Evolutionary conservation across 2,797 vertebrate species (phyloP).

Genomic region (Uromys caudimaculatus): DNA sequence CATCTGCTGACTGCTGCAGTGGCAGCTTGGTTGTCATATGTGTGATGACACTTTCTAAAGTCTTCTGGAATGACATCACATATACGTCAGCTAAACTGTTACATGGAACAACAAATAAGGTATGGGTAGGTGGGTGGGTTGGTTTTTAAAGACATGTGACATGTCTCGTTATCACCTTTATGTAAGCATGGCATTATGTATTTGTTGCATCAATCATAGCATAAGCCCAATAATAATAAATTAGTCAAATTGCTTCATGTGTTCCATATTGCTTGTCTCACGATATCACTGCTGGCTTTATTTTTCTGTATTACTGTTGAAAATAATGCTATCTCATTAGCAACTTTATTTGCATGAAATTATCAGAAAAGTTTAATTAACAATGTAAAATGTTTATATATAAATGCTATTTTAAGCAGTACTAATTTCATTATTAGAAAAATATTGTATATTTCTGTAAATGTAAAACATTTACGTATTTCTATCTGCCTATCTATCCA

Average conservation of each 20-base stretch:
- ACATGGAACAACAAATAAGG: constrained; percentile 90
- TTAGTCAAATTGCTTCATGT: neutral
- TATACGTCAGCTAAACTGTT: constrained; percentile 99
- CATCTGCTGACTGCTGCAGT: constrained; percentile 66
- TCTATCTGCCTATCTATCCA: neutral
- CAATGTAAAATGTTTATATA: constrained; percentile 9
- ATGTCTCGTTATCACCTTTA: neutral
- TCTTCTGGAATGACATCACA: constrained; percentile 99
- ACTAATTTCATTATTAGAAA: constrained; percentile 9
- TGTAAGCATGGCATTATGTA: neutral
- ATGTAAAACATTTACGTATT: neutral
- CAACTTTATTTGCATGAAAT: constrained; percentile 27
- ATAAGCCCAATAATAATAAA: neutral
- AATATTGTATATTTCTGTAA: neutral
- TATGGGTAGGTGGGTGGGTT: neutral
- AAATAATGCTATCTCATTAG: constrained; percentile 4
- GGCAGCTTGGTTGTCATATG: constrained; percentile 98
- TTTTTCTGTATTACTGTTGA: constrained; percentile 34
- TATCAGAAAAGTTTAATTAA: constrained; percentile 21
- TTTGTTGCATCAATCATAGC: neutral
- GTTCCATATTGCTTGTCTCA: neutral
- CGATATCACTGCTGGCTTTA: constrained; percentile 1
- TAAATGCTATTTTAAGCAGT: neutral
- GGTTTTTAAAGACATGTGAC: neutral
- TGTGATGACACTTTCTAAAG: constrained; percentile 98